Conservation (phyloP, 2,888 invertebrate species). For the Leptopilina drosophilae region DNA sequence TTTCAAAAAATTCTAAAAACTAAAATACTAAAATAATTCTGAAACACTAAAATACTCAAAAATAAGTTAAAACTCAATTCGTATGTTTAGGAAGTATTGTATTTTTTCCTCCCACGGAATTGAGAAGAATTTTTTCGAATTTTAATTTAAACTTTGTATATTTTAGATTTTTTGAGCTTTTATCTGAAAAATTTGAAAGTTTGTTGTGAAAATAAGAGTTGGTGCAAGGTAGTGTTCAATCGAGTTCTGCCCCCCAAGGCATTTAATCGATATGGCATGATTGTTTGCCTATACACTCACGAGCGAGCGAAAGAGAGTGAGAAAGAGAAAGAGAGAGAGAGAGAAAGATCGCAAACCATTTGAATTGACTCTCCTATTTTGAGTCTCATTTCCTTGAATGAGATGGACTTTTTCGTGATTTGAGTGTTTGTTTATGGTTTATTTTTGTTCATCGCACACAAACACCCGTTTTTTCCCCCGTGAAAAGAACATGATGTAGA, state of each 20-base stretch:
- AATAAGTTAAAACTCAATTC: too few species aligned
- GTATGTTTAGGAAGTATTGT: background rate
- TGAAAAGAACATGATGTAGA: background rate
- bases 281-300: slow-evolving; percentile 15
- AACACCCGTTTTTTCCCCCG: too few species aligned
- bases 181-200: background rate
- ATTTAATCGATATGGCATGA: slow-evolving; percentile 35
- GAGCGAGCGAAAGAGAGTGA: background rate
- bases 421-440: background rate
- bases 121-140: background rate
- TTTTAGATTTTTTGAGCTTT: background rate
- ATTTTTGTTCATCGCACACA: background rate
- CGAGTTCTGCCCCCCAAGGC: background rate
- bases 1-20: too few species aligned
- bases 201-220: slow-evolving; percentile 16
- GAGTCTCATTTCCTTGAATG: slow-evolving; percentile 27
- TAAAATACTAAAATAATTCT: too few species aligned
- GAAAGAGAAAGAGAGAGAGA: too few species aligned
- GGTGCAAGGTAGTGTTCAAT: background rate
- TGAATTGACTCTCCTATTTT: slow-evolving; percentile 23
- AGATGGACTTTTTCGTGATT: slow-evolving; percentile 24
- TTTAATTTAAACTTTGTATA: background rate
- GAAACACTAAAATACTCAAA: too few species aligned
- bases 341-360: slow-evolving; percentile 13
- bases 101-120: background rate